These are phyloP conservation scores for Chaenodraco wilsoni DNA, from an alignment of 2,797 vertebrate genomes.

Conservation along the genomic window DNA sequence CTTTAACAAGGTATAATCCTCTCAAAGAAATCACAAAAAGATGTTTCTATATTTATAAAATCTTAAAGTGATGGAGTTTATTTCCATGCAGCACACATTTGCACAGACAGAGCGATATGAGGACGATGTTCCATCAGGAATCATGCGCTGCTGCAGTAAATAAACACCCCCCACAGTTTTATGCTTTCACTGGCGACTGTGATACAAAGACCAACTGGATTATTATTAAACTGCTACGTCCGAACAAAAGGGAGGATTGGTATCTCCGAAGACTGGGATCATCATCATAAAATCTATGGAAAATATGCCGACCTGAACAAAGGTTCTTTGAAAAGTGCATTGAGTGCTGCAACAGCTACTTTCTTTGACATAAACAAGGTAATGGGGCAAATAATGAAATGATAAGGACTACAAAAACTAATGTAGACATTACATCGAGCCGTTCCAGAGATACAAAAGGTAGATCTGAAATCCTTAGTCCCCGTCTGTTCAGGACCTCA, in stretches of 20 bases:
- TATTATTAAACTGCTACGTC: conserved; percentile 15
- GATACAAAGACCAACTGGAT: conserved; percentile 18
- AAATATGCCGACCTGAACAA: background rate
- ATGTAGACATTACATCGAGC: background rate
- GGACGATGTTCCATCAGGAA: conserved; percentile 5
- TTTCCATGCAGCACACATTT: conserved; percentile 17
- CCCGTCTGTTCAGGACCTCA: too few relatives aligned
- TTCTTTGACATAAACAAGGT: conserved; percentile 7
- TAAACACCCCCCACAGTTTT: conserved; percentile 28
- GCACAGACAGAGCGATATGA: conserved; percentile 23
- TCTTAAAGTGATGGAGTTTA: conserved; percentile 12
- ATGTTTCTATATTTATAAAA: background rate
- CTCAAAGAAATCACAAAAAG: background rate
- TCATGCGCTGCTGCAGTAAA: conserved; percentile 27
- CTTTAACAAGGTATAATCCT: conserved; percentile 27
- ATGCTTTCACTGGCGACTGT: conserved; percentile 12
- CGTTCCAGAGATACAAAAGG: background rate
- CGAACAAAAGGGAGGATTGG: background rate
- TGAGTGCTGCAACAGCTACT: background rate
- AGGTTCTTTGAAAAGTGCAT: background rate
- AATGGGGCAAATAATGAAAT: too few relatives aligned
- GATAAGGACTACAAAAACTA: background rate
- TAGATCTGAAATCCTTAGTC: too few relatives aligned
- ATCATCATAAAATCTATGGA: background rate
- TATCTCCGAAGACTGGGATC: background rate